phyloP scores from a whole-genome alignment of 2,113 vertebrate species.

The Malurus melanocephalus region DNA sequence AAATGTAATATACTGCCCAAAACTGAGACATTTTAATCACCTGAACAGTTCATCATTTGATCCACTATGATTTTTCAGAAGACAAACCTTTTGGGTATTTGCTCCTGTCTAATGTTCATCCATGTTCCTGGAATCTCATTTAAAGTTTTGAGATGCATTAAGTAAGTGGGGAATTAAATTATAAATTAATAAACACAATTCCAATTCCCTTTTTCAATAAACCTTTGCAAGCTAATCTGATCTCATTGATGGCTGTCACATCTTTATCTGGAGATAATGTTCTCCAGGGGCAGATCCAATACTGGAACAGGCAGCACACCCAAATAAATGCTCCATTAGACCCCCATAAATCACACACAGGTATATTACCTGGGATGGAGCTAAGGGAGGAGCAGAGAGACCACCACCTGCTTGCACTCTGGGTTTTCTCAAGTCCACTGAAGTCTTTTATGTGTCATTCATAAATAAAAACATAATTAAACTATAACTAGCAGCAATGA shows the following conservation, averaged over 20 bases:
- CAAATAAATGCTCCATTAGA: not conserved
- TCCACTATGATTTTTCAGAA: not conserved
- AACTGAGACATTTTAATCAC: not conserved
- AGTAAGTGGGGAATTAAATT: not conserved
- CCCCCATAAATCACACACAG: not conserved
- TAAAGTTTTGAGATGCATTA: not conserved
- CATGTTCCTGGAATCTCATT: not conserved
- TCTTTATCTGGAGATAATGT: not conserved
- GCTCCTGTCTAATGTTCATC: not conserved
- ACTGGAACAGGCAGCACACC: not conserved
- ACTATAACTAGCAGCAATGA: not conserved
- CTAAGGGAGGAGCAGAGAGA: not conserved
- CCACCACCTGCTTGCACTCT: not conserved
- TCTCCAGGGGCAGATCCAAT: not conserved
- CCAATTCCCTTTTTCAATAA: not conserved
- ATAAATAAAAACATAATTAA: not conserved
- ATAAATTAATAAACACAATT: conserved; percentile 24
- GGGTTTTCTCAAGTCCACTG: not conserved
- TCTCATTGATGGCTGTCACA: not conserved
- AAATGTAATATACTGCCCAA: not conserved
- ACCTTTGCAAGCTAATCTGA: not conserved
- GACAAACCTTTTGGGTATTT: not conserved
- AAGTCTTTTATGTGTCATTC: not conserved
- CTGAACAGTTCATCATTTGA: not conserved
- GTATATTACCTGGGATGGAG: no score